Base-by-base conservation (phyloP, 2,888 invertebrate genomes). In the Eristalis arbustorum region DNA sequence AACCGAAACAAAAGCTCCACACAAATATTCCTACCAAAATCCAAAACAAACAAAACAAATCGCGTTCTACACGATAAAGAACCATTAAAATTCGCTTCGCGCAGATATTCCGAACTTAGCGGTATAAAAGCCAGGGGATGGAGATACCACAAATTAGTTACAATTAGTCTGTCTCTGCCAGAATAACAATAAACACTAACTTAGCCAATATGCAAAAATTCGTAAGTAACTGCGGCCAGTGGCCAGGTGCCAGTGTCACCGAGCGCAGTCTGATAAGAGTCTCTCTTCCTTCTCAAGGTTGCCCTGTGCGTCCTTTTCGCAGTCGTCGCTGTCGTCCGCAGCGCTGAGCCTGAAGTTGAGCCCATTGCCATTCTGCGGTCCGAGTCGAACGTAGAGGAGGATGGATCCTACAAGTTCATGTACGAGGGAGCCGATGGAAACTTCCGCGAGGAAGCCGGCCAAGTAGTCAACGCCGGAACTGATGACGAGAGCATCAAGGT, bases 361-460 rank as follows among this genome's bases (percentile, higher is more conserved):
- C 37, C 89, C 0, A 84, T 91, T 31, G 76, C 88, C 28, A 92
- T 92, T 42, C 3, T 92, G 0, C 89, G 88, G 25, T 91, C 92
- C 3, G 90, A 91, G 73, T 88, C 87, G 2, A 89, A 79, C 72
- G 90, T 91, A 62, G 59, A 88, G 2, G 88, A 87, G 0, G 90
- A 92, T 82, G 92, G 92, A 2, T 89, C 91, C 23, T 92, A 92
- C 64, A 76, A 89, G 2, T 63, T 88, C 14, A 25, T 72, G 2
- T 91, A 90, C 66, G 91, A 90, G 77, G 57, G 89, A 8, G 90
- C 82, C 22, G 92, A 92, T 89, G 92, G 92, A 14, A 90, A 89
- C 2, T 1, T 6, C 3, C 91, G 91, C 8, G 73, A 90, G 2
- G 92, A 92, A 88, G 59, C 77, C 14, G 92, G 90, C 2, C 49